These are phyloP conservation scores for Natrix natrix DNA, from an alignment of 2,797 vertebrate species.

Conservation along the genomic window DNA sequence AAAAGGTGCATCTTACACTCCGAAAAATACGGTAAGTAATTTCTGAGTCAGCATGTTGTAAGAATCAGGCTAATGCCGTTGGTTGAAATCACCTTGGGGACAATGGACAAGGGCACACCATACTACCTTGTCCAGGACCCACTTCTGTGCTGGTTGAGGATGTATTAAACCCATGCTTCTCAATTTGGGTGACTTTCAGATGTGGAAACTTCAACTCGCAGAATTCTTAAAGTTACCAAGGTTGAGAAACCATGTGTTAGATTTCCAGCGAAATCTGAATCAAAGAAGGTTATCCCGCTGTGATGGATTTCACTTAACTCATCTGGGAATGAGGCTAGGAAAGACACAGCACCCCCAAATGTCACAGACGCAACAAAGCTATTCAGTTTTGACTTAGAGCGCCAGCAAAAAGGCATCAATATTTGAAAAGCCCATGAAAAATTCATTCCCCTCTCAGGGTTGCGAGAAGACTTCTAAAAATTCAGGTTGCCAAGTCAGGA, in stretches of 20 bases:
- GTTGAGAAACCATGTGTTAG: background rate
- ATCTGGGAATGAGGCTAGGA: background rate
- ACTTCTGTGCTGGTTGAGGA: background rate
- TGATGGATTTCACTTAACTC: background rate
- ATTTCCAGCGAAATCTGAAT: background rate
- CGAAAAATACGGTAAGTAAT: background rate
- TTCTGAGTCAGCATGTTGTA: background rate
- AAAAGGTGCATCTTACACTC: too few relatives aligned
- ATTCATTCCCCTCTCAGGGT: conserved; percentile 19
- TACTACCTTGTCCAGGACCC: background rate
- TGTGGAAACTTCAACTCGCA: background rate
- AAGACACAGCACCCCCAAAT: conserved; percentile 18
- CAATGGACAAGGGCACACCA: background rate
- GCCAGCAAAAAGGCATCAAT: conserved; percentile 29
- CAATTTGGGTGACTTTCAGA: background rate
- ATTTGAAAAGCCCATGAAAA: conserved; percentile 35
- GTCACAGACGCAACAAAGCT: conserved; percentile 5
- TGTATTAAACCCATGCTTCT: background rate
- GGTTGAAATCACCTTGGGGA: background rate
- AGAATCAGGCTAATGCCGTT: background rate
- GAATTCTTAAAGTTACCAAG: background rate
- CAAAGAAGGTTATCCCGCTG: background rate
- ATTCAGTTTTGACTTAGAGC: conserved; percentile 25
- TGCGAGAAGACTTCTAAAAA: conserved; percentile 7
- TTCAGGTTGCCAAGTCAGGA: background rate